Evolutionary conservation across 2,113 vertebrate species (phyloP).

Genomic region (Catharus bicknelli): DNA sequence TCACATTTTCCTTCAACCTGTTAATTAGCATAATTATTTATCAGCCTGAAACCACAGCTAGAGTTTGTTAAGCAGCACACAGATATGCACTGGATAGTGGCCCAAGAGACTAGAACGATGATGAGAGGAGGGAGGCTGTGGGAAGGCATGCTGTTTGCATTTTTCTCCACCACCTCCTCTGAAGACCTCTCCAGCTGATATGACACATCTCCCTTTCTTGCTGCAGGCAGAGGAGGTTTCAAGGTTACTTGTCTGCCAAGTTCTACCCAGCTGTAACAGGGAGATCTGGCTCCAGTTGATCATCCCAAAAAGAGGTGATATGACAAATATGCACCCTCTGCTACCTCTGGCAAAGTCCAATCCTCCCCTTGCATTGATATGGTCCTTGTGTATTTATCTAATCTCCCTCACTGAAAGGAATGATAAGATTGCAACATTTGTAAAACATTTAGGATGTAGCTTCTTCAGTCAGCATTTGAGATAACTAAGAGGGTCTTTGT

Average conservation of each 20-base stretch:
- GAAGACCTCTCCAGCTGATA: background rate
- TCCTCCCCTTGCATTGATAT: background rate
- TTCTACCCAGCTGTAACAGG: background rate
- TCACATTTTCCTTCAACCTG: constrained; percentile 88
- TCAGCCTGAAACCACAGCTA: constrained; percentile 76
- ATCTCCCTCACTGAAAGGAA: background rate
- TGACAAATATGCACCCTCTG: background rate
- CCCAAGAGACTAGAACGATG: constrained; percentile 22
- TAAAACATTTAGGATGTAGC: background rate
- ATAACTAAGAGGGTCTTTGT: background rate
- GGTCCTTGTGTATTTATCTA: background rate
- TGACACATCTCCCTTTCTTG: background rate
- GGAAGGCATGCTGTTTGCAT: constrained; percentile 21
- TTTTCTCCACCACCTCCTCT: constrained; percentile 9
- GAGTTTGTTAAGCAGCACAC: constrained; percentile 63
- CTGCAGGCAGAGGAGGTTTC: background rate
- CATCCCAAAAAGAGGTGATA: background rate
- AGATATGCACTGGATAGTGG: constrained; percentile 26
- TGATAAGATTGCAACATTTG: background rate
- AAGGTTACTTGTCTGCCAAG: background rate
- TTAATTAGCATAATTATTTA: constrained; percentile 88
- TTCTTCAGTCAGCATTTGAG: background rate
- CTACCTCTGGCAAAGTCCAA: background rate
- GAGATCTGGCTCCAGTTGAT: background rate
- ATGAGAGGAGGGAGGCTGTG: constrained; percentile 25